Percentiles rank a stretch among this genome's conserved stretches.
phyloP scores from a whole-genome alignment of 2,113 vertebrate species.

The Phylloscopus trochilus region DNA sequence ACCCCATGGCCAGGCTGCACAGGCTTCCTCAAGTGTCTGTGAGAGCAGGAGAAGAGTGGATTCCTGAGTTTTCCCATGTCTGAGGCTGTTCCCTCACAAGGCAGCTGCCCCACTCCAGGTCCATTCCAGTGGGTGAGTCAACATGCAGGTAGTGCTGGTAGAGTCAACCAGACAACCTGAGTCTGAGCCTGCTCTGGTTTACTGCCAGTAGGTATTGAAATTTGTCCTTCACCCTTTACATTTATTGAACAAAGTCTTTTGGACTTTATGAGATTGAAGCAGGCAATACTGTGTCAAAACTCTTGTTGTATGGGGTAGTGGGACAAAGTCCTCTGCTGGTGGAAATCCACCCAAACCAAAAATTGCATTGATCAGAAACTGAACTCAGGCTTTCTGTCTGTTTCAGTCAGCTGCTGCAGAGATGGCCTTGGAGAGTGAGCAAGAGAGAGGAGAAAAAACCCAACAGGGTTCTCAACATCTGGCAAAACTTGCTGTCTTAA shows the following conservation, averaged over 20 bases:
- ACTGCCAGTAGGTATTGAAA: background rate
- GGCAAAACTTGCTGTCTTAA: background rate
- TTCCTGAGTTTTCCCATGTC: rapidly evolving
- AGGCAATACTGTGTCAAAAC: background rate
- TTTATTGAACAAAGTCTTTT: background rate
- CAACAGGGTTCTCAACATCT: background rate
- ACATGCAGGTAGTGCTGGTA: background rate
- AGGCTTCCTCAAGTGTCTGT: background rate
- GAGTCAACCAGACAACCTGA: too few relatives aligned
- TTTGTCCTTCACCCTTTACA: background rate
- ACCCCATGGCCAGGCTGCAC: background rate
- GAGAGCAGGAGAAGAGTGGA: background rate
- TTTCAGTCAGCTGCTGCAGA: background rate
- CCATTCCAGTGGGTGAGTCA: background rate
- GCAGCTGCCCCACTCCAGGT: background rate
- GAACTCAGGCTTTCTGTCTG: background rate
- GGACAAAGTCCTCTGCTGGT: background rate
- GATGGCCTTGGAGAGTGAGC: background rate
- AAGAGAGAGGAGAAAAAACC: background rate
- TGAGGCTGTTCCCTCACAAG: background rate
- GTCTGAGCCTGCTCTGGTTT: background rate
- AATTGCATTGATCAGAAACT: background rate
- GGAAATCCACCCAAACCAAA: background rate
- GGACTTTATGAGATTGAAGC: background rate
- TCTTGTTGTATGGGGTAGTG: background rate